Conservation (phyloP, 2,113 vertebrate species). For the Prunella fulvescens region DNA sequence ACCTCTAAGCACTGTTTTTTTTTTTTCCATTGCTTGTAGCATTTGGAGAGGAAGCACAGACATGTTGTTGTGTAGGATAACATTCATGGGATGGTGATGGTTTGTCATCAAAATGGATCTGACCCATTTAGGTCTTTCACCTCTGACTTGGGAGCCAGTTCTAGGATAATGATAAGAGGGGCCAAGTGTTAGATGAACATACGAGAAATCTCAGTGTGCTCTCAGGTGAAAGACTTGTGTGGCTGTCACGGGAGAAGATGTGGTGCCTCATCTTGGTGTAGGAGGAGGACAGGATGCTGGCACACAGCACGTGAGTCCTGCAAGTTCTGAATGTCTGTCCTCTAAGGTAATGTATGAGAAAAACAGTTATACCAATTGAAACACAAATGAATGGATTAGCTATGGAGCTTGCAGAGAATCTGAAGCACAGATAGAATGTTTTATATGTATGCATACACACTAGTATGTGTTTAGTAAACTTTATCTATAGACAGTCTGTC, state of each 20-base stretch:
- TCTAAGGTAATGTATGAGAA: not conserved
- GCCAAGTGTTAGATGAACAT: not conserved
- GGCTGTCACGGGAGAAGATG: not conserved
- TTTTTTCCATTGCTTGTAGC: not conserved
- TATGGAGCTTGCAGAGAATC: not conserved
- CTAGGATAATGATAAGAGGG: not conserved
- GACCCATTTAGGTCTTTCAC: not conserved
- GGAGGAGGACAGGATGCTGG: not conserved
- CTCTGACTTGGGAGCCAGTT: not conserved
- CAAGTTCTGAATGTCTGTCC: not conserved
- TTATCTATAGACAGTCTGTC: not conserved
- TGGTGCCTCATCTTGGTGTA: not conserved
- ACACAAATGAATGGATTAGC: not conserved
- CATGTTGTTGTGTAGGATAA: not conserved
- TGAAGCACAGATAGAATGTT: not conserved
- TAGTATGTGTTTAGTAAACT: not conserved
- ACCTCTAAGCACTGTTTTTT: not conserved
- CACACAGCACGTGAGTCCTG: fast-evolving
- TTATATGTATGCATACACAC: too few relatives aligned
- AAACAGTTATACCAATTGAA: not conserved
- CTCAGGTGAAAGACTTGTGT: not conserved
- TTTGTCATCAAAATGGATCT: not conserved
- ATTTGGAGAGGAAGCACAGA: not conserved
- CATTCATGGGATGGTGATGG: not conserved
- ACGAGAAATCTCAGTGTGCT: not conserved